Evolutionary conservation across 92 coral and sea anemone species (phyloP).

Genomic region (Desmophyllum pertusum): DNA sequence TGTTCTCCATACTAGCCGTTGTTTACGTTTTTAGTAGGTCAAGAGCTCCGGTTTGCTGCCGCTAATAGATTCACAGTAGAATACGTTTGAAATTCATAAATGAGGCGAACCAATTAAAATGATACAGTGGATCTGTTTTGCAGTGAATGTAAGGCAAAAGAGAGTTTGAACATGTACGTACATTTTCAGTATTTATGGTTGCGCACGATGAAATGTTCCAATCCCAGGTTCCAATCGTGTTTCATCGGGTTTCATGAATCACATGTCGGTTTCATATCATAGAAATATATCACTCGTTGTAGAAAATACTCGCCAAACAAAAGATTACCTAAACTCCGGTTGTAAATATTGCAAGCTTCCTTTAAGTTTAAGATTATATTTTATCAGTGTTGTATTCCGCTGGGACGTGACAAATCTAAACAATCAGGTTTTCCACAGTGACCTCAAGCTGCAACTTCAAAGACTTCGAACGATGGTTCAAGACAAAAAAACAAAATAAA

Average conservation of each 20-base stretch:
- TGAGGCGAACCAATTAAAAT: conserved; percentile 8
- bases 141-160: neutral
- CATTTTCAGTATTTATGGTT: too few relatives aligned
- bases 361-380: neutral
- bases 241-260: neutral
- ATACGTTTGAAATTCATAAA: conserved; percentile 7
- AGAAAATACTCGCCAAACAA: neutral
- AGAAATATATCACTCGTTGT: too few relatives aligned
- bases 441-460: neutral
- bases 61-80: conserved; percentile 1
- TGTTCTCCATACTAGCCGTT: neutral
- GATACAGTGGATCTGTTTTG: neutral
- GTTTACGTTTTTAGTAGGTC: conserved; percentile 25
- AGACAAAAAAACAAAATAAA: neutral
- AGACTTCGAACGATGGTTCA: neutral
- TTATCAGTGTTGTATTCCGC: neutral
- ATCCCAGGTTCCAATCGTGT: too few relatives aligned
- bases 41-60: conserved; percentile 8
- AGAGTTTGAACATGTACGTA: too few relatives aligned
- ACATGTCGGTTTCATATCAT: neutral
- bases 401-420: neutral
- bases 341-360: neutral
- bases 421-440: too few relatives aligned
- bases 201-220: neutral
- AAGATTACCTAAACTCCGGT: neutral